Evolutionary conservation across 2,797 vertebrate species (phyloP), one percentile per base, ranked within the genome.

Genomic region (Chelidonichthys spinosus): DNA sequence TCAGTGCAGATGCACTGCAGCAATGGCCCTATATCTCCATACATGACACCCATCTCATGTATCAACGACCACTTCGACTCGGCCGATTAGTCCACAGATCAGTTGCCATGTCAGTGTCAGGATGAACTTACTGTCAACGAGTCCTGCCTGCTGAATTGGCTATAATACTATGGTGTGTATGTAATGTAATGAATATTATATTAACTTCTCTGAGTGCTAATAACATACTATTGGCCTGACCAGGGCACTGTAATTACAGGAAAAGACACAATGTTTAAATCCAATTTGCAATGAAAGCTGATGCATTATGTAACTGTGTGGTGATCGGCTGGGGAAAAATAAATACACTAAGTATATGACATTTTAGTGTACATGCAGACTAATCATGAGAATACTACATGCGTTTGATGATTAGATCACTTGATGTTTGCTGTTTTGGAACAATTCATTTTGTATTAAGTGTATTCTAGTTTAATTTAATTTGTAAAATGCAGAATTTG

Each of bases 1-100:
- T 74, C 47, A 39, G 17, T 67, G 68, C 68, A 66, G 62, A 70
- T 37, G n/a, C 58, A 40, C n/a, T 36, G 44, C 10, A 53, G n/a
- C 63, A 78, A 72, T 37, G 37, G 37, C 25, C 52, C 10, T 8
- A 0, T 49, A 54, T 76, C 36, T 42, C 6, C 52, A 18, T 56
- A 49, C 63, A 53, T 55, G 62, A 64, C 61, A 58, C 14, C n/a
- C 32, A 50, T 18, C 63, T 67, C 44, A 25, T 47, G 37, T 35
- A 37, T 70, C 15, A 61, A 32, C 43, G 25, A 25, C 25, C 3
- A 35, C 11, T 44, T 52, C 40, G 18, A 65, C 47, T 25, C 33
- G 33, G 17, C 11, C 11, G 5, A 50, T 13, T 6, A 11, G 17
- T 59, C 53, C 36, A 69, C 58, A 18, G 59, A n/a, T 63, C 44